These are phyloP conservation scores for Luffia ferchaultella DNA, from an alignment of 2,888 invertebrate species.

Conservation along the genomic window DNA sequence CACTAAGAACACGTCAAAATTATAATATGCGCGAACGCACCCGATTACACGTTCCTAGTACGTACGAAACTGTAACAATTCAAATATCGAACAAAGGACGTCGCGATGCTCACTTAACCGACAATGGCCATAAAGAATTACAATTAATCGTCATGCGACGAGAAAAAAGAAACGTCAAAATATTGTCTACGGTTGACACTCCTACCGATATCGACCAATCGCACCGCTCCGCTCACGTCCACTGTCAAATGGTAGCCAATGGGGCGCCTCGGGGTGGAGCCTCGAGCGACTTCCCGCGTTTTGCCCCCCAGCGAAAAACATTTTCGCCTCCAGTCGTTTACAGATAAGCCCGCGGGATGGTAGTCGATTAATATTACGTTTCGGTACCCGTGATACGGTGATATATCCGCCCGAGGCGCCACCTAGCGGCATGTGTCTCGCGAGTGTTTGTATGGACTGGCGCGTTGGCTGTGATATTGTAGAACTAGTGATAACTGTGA, in stretches of 20 bases:
- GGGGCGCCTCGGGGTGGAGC: constrained; percentile 56
- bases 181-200: constrained; percentile 40
- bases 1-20: not conserved
- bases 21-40: constrained; percentile 1
- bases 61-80: constrained; percentile 18
- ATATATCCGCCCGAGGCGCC: constrained; percentile 46
- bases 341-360: constrained; percentile 65
- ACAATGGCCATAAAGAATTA: constrained; percentile 61
- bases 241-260: constrained; percentile 54
- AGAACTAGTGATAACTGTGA: constrained; percentile 49
- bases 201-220: constrained; percentile 53
- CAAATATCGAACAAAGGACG: constrained; percentile 36
- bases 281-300: constrained; percentile 51
- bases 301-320: constrained; percentile 62
- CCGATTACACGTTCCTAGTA: constrained; percentile 2
- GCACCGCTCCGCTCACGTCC: constrained; percentile 34
- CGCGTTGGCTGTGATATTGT: constrained; percentile 33
- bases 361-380: constrained; percentile 58
- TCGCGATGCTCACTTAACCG: constrained; percentile 58
- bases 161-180: constrained; percentile 56
- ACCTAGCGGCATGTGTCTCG: constrained; percentile 24
- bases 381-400: constrained; percentile 51
- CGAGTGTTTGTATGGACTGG: not conserved
- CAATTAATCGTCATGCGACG: constrained; percentile 56
- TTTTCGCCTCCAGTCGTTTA: constrained; percentile 66